A percentile compares a stretch with the other conserved stretches of the same genome.
Evolutionary conservation across 2,113 vertebrate genomes (phyloP).

Genomic region (Paracanthobrama guichenoti): DNA sequence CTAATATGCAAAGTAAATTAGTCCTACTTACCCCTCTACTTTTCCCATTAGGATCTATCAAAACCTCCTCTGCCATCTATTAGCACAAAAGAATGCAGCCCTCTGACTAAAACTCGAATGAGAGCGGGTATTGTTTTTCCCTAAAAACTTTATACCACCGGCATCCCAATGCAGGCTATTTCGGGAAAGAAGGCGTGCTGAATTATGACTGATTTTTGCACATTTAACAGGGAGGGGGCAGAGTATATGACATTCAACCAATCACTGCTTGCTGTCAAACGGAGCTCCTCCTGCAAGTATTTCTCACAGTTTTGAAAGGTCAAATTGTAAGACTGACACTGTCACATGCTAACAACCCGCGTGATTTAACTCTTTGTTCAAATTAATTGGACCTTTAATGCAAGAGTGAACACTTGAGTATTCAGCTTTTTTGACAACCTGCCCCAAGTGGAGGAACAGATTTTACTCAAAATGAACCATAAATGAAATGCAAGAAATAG

Average conservation of each 20-base stretch:
- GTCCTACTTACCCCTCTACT: constrained; percentile 65
- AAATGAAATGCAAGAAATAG: too few relatives aligned
- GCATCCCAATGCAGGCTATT: constrained; percentile 28
- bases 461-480: too few relatives aligned
- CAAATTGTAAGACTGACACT: constrained; percentile 4
- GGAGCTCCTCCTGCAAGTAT: constrained; percentile 5
- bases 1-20: neutral
- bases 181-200: constrained; percentile 55
- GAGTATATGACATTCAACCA: neutral
- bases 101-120: constrained; percentile 34
- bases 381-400: neutral
- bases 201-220: constrained; percentile 35
- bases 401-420: neutral
- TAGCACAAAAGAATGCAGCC: constrained; percentile 48
- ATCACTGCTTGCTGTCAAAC: neutral
- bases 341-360: constrained; percentile 38
- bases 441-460: too few relatives aligned
- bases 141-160: constrained; percentile 38
- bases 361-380: constrained; percentile 34
- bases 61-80: constrained; percentile 74
- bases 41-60: constrained; percentile 62
- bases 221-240: neutral
- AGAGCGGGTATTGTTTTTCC: constrained; percentile 34
- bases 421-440: too few relatives aligned
- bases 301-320: constrained; percentile 9